Base-by-base conservation (phyloP, 2,113 vertebrate genomes). In the Ivindomyrus marchei region DNA sequence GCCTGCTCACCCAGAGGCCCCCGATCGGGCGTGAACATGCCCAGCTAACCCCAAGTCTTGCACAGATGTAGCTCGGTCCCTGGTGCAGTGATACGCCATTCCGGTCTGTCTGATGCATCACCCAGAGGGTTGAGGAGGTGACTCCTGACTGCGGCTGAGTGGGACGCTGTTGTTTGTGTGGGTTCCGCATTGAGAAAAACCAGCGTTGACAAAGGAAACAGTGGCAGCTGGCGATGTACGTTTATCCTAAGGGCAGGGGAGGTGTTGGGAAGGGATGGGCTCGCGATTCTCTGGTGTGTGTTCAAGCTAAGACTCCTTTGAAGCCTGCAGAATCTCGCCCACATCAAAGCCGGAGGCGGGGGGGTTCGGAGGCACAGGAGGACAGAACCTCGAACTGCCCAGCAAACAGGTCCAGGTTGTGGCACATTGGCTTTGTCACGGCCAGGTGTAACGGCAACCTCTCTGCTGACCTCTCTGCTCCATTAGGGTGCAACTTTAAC, bases 121-220 rank as follows among this genome's bases (percentile, higher is more conserved):
- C 95, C 24, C 92, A 94, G 92, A 94, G 92, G 91, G 95, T 95
- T 90, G 95, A 96, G 91, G 92, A 93, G 87, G 45, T 27, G 15
- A 85, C 88, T 87, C 89, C 88, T 11, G 50, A 83, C 88, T 91
- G 88, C 62, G 74, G 62, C 15, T 89, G 87, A 31, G 62, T 93
- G 91, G 90, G 90, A 91, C 90, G 91, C 19, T 83, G 88, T 88
- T 90, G 49, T 89, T 27, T 10, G 92, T 92, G 85, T 91, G 50
- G 92, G 39, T 13, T 91, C 91, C 91, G 92, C 93, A 92, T 87
- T 90, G 92, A 93, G 90, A 94, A 91, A 15, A 45, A 17, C 3
- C 90, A 53, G 13, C 92, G 94, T 95, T 94, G 92, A 95, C 93
- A 85, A 89, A 91, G 94, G 93, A 39, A 90, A 53, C 88, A 17